These are phyloP conservation scores for Antennarius maculatus DNA, from an alignment of 2,797 vertebrate species.

Conservation along the genomic window DNA sequence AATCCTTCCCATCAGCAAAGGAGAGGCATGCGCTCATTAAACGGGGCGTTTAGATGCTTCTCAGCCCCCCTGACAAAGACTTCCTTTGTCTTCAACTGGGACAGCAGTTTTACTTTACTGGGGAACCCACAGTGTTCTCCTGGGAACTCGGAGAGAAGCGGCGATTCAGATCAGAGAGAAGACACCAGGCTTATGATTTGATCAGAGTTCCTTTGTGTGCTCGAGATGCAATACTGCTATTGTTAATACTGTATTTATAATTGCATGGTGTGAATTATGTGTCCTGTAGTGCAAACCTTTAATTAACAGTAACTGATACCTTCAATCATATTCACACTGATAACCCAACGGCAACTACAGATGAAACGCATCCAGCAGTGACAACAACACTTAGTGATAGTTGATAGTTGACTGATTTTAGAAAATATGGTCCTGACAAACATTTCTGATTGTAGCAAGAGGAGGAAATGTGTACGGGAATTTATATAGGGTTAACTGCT, in stretches of 20 bases:
- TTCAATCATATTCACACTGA: background rate
- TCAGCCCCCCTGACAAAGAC: conserved; percentile 65
- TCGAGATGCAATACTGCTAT: background rate
- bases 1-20: conserved; percentile 46
- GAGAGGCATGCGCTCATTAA: conserved; percentile 70
- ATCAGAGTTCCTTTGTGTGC: background rate
- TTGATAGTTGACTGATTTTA: background rate
- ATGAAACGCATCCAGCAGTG: no score
- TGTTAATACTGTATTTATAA: background rate
- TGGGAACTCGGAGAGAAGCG: conserved; percentile 43
- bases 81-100: conserved; percentile 80
- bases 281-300: background rate
- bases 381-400: no score
- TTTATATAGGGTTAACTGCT: conserved; percentile 53
- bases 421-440: conserved; percentile 1
- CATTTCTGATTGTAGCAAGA: conserved; percentile 9
- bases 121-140: conserved; percentile 34
- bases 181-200: background rate
- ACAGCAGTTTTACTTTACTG: conserved; percentile 61
- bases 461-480: conserved; percentile 41
- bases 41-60: conserved; percentile 63
- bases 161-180: conserved; percentile 11
- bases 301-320: background rate
- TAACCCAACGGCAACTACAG: background rate
- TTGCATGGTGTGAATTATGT: background rate